Evolutionary conservation across 2,888 invertebrate genomes (phyloP), one percentile per base, ranked within the genome.

Genomic region (Chydorus sphaericus): DNA sequence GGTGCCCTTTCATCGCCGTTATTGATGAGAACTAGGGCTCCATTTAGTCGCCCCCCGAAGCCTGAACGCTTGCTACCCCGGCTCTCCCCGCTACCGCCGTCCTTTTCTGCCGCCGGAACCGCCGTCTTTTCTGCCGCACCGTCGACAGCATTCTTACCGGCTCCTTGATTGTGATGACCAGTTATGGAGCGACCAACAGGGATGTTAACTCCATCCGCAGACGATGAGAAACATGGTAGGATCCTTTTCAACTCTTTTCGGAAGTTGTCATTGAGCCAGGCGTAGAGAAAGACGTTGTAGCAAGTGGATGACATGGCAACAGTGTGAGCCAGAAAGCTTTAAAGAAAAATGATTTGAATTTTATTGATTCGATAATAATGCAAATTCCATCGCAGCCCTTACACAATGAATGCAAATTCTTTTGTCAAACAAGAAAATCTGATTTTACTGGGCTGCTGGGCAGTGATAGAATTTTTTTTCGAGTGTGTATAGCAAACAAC

Each of bases 231-330:
- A n/a, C 52, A 52, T 23, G 52, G 52, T 10, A 52, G 37, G 31
- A 52, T 52, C 14, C 52, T 33, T n/a, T 52, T 52, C 70, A 90
- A 90, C 68, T 90, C 89, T 67, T 90, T 89, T 51, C 89, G 78
- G 69, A 92, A 92, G 71, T 89, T 90, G 62, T 91, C 92, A 70
- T 93, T 94, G 70, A 93, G 78, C 91, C 92, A 93, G 18, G 92
- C 92, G 72, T 93, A 93, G 14, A 93, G 75, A 67, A 93, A 88
- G 0, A 91, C 91, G 69, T 93, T 93, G 75, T 93, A 93, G 69
- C 90, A 89, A 2, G 87, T 90, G 57, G 90, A 90, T 65, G 88
- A 87, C 91, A 92, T 91, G 36, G 92, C 92, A 61, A 90, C 77
- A 58, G 87, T 81, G 68, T 92, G 92, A 5, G 84, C 83, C 58